These are phyloP conservation scores for Drosophila nigricruria DNA, from an alignment of 2,888 invertebrate species.

Conservation along the genomic window DNA sequence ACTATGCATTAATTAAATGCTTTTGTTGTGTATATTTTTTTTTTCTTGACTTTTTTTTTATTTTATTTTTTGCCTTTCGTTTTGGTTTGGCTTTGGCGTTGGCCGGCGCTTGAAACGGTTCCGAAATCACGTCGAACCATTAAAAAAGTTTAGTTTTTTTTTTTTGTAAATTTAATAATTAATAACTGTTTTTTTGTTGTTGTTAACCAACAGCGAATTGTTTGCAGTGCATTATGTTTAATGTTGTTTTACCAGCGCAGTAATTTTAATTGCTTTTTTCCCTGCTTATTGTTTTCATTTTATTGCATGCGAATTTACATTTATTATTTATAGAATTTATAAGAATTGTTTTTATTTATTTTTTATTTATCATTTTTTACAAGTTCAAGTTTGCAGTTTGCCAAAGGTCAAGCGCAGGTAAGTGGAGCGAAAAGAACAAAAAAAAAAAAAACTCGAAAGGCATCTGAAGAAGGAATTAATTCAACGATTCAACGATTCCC, in stretches of 20 bases:
- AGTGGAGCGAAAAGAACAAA: not conserved
- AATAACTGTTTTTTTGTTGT: conserved; percentile 3
- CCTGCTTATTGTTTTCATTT: conserved; percentile 26
- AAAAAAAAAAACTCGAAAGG: not conserved
- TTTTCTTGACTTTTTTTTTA: conserved; percentile 16
- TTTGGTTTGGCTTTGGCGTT: conserved; percentile 17
- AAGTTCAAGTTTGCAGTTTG: conserved; percentile 41
- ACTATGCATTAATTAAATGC: conserved; percentile 62
- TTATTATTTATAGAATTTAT: conserved; percentile 16
- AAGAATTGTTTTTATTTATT: conserved; percentile 14
- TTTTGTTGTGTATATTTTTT: conserved; percentile 34
- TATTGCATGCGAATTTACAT: conserved; percentile 42
- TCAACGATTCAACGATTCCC: not conserved
- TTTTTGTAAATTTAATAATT: conserved; percentile 25
- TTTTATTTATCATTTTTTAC: conserved; percentile 12
- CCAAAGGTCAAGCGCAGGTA: conserved; percentile 29
- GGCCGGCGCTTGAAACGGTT: conserved; percentile 23
- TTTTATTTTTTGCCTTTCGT: conserved; percentile 27
- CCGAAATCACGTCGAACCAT: conserved; percentile 8
- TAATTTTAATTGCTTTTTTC: conserved; percentile 38
- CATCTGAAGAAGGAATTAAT: not conserved
- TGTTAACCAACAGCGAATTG: conserved; percentile 3
- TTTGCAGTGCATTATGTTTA: conserved; percentile 38
- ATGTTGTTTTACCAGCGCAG: conserved; percentile 32
- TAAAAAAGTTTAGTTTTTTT: conserved; percentile 21